These are phyloP conservation scores for Egretta garzetta DNA, from an alignment of 2,113 vertebrate genomes.

Conservation along the genomic window DNA sequence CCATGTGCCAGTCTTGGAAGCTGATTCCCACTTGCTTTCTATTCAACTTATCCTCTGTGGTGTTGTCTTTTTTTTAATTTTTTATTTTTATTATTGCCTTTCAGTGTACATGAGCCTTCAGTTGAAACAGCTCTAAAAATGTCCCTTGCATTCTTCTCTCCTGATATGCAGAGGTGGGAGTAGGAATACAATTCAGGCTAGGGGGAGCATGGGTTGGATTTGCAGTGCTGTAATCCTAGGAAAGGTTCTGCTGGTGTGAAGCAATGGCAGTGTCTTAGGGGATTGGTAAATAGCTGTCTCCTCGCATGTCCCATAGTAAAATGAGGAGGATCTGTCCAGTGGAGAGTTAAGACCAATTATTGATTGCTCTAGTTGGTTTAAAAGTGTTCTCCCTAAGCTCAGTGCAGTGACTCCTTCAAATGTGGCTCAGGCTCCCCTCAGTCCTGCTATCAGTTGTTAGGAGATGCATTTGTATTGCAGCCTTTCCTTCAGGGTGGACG, in stretches of 20 bases:
- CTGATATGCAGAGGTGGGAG: neutral
- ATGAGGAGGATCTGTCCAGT: neutral
- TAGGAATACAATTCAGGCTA: neutral
- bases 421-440: rapidly evolving
- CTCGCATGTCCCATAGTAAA: neutral
- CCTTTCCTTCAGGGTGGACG: neutral
- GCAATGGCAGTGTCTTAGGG: neutral
- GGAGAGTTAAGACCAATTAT: neutral
- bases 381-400: neutral
- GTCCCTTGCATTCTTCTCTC: neutral
- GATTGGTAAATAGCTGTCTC: neutral
- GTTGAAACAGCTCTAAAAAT: neutral
- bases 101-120: neutral
- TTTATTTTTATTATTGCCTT: neutral
- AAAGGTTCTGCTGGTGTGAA: neutral
- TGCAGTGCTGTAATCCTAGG: neutral
- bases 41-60: neutral
- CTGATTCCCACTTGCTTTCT: neutral
- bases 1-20: neutral
- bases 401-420: neutral
- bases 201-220: neutral
- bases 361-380: neutral
- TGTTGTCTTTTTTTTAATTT: neutral
- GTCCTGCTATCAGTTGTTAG: neutral
- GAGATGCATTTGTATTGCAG: neutral